Percentiles rank a stretch among this genome's conserved stretches.
Evolutionary conservation across 2,888 invertebrate genomes (phyloP).

Genomic region (Xestoiulus laeticollis): DNA sequence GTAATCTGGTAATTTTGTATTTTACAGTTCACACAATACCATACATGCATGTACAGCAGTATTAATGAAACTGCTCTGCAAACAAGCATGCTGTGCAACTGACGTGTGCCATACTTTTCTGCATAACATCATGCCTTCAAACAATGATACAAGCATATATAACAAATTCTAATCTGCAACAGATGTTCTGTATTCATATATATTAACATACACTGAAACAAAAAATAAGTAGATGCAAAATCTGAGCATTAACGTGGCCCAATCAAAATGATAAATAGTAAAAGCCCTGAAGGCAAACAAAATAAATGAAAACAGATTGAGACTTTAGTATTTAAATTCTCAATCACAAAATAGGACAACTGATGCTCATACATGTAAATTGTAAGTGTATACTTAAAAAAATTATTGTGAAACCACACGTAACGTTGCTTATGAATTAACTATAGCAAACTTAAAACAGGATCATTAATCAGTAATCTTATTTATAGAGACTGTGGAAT

Average conservation of each 20-base stretch:
- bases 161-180: background rate
- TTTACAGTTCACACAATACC: background rate
- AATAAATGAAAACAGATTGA: no score
- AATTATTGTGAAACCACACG: no score
- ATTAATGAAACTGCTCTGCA: background rate
- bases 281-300: no score
- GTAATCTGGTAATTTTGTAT: background rate
- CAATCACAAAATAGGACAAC: no score
- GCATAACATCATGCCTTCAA: background rate
- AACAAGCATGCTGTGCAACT: background rate
- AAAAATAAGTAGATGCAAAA: background rate
- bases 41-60: background rate
- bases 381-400: no score
- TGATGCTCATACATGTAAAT: no score
- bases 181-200: background rate
- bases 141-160: background rate
- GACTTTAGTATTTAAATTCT: no score
- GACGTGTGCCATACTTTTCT: background rate
- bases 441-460: background rate
- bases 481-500: no score
- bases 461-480: background rate
- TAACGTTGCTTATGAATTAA: no score
- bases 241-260: background rate
- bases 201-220: background rate
- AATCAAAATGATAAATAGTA: background rate